Evolutionary conservation across 2,888 invertebrate genomes (phyloP).

Genomic region (Aleiodes testaceus): DNA sequence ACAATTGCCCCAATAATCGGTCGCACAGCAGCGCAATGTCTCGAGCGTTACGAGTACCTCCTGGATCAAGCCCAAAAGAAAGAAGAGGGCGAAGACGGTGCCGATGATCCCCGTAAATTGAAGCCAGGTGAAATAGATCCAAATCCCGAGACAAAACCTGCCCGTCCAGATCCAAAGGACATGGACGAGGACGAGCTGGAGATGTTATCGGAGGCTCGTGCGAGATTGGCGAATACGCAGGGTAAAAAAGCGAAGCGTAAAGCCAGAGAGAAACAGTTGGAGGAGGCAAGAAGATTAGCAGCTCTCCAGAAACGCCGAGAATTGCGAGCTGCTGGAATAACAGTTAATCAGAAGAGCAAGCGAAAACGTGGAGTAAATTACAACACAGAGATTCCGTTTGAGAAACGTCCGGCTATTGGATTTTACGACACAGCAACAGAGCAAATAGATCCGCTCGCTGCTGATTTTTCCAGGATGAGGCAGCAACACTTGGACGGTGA

Average conservation of each 20-base stretch:
- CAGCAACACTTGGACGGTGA: slow-evolving; percentile 97
- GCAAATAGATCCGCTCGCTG: slow-evolving; percentile 88
- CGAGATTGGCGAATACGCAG: slow-evolving; percentile 98
- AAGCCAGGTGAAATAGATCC: slow-evolving; percentile 99
- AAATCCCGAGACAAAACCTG: slow-evolving; percentile 99
- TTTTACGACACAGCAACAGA: slow-evolving; percentile 97
- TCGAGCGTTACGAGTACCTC: slow-evolving; percentile 97
- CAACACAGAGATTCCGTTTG: slow-evolving; percentile 97
- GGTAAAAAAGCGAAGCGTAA: slow-evolving; percentile 95
- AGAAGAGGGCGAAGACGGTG: slow-evolving; percentile 93
- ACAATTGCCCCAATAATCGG: slow-evolving; percentile 99
- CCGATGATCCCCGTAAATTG: slow-evolving; percentile 96
- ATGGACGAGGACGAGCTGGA: slow-evolving; percentile 99
- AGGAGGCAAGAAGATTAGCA: slow-evolving; percentile 96
- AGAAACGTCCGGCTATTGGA: slow-evolving; percentile 92
- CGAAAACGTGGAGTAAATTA: slow-evolving; percentile 96
- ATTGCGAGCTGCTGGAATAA: slow-evolving; percentile 96
- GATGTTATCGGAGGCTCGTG: slow-evolving; percentile 99
- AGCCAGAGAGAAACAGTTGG: slow-evolving; percentile 98
- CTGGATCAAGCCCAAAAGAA: slow-evolving; percentile 97
- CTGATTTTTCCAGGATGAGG: slow-evolving; percentile 90
- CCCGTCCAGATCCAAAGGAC: slow-evolving; percentile 98
- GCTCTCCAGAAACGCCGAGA: slow-evolving; percentile 98
- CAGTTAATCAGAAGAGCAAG: slow-evolving; percentile 80
- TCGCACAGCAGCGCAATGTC: slow-evolving; percentile 97